A percentile compares a stretch with the other conserved stretches of the same genome.
phyloP scores from a whole-genome alignment of 2,113 vertebrate species.

The Tachycineta bicolor region DNA sequence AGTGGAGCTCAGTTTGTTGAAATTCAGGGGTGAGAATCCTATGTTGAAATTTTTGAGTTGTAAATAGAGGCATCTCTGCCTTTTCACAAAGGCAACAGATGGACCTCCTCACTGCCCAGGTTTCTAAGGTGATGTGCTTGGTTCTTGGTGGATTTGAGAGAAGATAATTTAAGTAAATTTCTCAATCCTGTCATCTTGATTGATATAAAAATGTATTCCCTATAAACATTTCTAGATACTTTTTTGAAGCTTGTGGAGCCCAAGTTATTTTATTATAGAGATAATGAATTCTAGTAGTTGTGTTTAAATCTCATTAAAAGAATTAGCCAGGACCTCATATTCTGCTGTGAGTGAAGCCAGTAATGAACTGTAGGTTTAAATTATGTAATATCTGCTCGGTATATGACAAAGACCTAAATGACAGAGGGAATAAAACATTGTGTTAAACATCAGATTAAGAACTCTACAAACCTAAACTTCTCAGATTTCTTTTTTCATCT shows the following conservation, averaged over 20 bases:
- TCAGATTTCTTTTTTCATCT: neutral
- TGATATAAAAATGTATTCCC: neutral
- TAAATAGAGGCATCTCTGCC: neutral
- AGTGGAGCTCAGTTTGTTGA: neutral
- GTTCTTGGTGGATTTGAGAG: neutral
- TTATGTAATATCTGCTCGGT: neutral
- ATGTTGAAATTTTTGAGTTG: neutral
- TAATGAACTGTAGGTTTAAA: neutral
- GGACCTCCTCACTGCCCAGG: accelerated
- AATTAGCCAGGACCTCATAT: neutral
- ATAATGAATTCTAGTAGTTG: neutral
- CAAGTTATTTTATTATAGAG: neutral
- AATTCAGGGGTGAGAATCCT: neutral
- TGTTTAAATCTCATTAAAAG: neutral
- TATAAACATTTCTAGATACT: neutral
- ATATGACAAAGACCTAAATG: neutral
- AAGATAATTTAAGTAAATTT: neutral
- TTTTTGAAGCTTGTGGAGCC: neutral
- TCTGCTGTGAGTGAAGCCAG: neutral
- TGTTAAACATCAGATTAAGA: neutral
- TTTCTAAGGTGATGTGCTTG: neutral
- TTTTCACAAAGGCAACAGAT: neutral
- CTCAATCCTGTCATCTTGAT: neutral
- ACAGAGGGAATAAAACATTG: neutral
- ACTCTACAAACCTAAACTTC: neutral